A percentile compares a stretch with the other conserved stretches of the same genome.
phyloP scores from a whole-genome alignment of 2,888 invertebrate species.

The Platynereis dumerilii region DNA sequence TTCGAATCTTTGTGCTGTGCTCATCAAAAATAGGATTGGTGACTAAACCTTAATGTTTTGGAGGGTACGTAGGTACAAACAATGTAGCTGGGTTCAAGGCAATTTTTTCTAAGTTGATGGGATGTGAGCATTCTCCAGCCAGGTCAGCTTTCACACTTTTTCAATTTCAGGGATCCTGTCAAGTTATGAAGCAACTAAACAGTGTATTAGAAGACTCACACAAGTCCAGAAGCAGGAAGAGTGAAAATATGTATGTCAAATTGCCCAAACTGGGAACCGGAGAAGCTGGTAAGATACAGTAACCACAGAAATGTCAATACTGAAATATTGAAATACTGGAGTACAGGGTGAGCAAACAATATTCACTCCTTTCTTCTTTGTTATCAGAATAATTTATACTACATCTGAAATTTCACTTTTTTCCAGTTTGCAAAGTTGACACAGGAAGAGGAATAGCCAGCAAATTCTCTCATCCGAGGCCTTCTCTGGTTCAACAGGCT shows the following conservation, averaged over 20 bases:
- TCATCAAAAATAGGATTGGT: too few relatives aligned
- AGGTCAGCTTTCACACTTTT: neutral
- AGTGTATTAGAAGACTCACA: conserved; percentile 42
- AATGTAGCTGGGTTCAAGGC: too few relatives aligned
- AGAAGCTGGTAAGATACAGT: conserved; percentile 39
- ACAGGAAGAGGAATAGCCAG: neutral
- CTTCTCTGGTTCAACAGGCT: neutral
- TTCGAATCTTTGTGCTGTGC: too few relatives aligned
- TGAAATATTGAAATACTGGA: neutral
- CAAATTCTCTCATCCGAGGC: conserved; percentile 1
- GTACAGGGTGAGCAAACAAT: too few relatives aligned
- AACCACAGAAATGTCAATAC: neutral
- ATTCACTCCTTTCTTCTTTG: too few relatives aligned
- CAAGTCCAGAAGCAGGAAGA: neutral
- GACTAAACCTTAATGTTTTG: too few relatives aligned
- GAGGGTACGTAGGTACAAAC: too few relatives aligned
- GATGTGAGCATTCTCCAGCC: neutral
- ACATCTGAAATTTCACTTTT: neutral
- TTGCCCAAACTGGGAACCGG: conserved; percentile 45
- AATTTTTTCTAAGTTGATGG: too few relatives aligned
- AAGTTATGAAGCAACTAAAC: conserved; percentile 54
- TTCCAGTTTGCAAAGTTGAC: conserved; percentile 7
- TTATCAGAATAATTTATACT: too few relatives aligned
- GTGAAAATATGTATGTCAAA: neutral
- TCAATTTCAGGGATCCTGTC: conserved; percentile 54